Evolutionary conservation across 2,888 invertebrate genomes (phyloP).

Genomic region (Caenorhabditis macrosperma): DNA sequence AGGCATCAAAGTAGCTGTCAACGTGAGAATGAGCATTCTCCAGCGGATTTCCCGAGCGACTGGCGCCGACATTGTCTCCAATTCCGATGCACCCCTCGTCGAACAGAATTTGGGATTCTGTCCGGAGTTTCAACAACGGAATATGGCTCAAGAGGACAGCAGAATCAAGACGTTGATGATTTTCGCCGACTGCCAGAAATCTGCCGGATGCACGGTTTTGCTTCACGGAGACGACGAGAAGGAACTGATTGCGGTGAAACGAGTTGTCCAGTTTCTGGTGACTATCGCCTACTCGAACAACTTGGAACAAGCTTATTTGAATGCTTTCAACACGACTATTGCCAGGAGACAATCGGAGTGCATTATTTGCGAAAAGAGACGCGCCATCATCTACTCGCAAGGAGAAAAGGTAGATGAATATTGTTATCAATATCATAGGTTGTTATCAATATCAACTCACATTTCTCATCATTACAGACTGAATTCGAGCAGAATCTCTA

Average conservation of each 20-base stretch:
- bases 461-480: slow-evolving; percentile 46
- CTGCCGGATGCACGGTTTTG: slow-evolving; percentile 90
- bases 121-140: slow-evolving; percentile 72
- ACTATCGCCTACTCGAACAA: slow-evolving; percentile 92
- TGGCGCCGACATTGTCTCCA: slow-evolving; percentile 87
- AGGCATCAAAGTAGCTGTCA: slow-evolving; percentile 64
- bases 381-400: slow-evolving; percentile 62
- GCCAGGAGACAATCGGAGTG: slow-evolving; percentile 66
- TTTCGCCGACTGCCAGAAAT: slow-evolving; percentile 86
- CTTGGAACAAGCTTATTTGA: slow-evolving; percentile 90
- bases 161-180: slow-evolving; percentile 87
- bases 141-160: slow-evolving; percentile 76
- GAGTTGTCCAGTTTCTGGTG: slow-evolving; percentile 83
- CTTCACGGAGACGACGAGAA: slow-evolving; percentile 86
- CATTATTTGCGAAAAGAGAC: slow-evolving; percentile 64
- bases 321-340: slow-evolving; percentile 69
- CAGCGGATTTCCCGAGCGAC: slow-evolving; percentile 88
- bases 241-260: slow-evolving; percentile 76
- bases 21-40: slow-evolving; percentile 84
- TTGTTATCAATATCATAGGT: too few species aligned
- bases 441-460: neutral
- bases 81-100: slow-evolving; percentile 77
- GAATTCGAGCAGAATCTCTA: slow-evolving; percentile 66
- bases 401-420: slow-evolving; percentile 56
- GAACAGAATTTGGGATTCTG: slow-evolving; percentile 81